Evolutionary conservation across 2,888 invertebrate species (phyloP), one percentile per base, ranked within the genome.

Genomic region (Monopis laevigella): DNA sequence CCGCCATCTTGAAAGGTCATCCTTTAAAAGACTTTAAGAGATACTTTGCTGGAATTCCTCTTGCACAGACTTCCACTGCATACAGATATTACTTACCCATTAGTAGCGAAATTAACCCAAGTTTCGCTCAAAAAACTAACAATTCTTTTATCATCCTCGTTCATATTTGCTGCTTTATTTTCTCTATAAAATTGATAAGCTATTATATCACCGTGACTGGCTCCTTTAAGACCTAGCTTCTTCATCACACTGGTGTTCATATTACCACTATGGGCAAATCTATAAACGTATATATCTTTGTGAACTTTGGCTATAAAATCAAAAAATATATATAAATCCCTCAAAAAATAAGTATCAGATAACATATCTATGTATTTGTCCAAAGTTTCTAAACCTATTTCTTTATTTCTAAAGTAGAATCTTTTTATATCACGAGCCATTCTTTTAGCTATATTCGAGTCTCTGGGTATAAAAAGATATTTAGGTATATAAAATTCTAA

Each of bases 141-240:
- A 2, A 75, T 51, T 38, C 58, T 46, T 1, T 42, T 42, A 48
- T 78, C 78, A 2, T 48, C 51, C 0, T 58, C 51, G 0, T 47
- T 50, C 12, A 57, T 54, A 38, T 55, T 53, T 0, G 54, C 49
- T 2, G 58, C 60, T 45, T 77, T 77, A 21, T 42, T 59, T 12
- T 60, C 51, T 14, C 59, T 71, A 46, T 69, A 75, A 45, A 78
- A 77, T 30, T 65, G 53, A 26, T 78, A 78, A 13, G 68, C 72
- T 0, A 73, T 53, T 18, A 71, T 53, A 45, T 80, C 80, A 0
- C 75, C 72, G 26, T 80, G 80, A 0, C 65, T 52, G 0, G 77
- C 64, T 0, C 80, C 78, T 39, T 59, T 51, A 0, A 71, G 10
- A 0, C 61, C 65, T 2, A 77, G 51, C 11, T 46, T 55, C 35